Base-by-base conservation (phyloP, 2,113 vertebrate species). In the Varanus komodoensis region DNA sequence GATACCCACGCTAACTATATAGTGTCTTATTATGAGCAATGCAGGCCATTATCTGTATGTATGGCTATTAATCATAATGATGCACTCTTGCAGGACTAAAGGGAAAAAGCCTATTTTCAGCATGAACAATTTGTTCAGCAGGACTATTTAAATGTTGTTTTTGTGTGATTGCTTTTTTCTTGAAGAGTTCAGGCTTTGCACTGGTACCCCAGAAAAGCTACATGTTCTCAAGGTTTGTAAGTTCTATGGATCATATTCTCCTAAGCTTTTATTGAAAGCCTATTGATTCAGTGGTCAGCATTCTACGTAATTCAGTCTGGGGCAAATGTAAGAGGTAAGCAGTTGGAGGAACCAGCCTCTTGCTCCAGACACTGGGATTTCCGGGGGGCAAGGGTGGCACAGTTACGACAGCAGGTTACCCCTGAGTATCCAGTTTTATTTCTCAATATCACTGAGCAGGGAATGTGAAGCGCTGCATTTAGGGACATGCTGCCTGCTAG, bases 1-100 rank as follows among this genome's bases (percentile, higher is more conserved):
- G 32, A 89, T 71, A 82, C 88, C 91, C 87, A 7, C 2, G 3
- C 21, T 92, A 69, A 86, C 75, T 90, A 90, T 61, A 52, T 3
- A 52, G 83, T 68, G 74, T 91, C 90, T 79, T 78, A 83, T 82
- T 77, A 82, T 67, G 68, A 83, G 44, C 79, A 57, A 38, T 89
- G 21, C 11, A 85, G 48, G 73, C 89, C 85, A 9, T 3, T 87
- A 89, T 89, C 90, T 91, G 79, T 81, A 48, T 84, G 50, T 2
- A 67, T 2, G 61, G 44, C 3, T 84, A 71, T 29, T 87, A 78
- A 85, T 54, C 23, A 84, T 91, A 83, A 0, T 61, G 32, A 78
- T 78, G 44, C 61, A 83, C 61, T 78, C 57, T 67, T 83, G 71
- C 81, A 52, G 25, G 11, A n/a, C 68, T 81, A 52, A 73, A 54